phyloP scores from a whole-genome alignment of 2,113 vertebrate species.

The Anser brachyrhynchus region DNA sequence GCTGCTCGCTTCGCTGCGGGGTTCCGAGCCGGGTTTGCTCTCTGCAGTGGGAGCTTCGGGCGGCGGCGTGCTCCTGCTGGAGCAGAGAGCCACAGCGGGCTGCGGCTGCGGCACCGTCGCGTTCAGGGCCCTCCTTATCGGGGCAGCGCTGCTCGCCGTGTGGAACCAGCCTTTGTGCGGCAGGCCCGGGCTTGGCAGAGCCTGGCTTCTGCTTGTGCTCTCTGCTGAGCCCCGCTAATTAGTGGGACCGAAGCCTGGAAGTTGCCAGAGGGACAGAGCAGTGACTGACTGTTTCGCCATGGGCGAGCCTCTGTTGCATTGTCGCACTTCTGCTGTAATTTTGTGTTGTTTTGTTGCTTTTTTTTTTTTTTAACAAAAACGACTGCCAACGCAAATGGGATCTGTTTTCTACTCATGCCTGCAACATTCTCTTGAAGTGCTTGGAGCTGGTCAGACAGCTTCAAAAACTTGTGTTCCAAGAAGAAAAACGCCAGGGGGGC shows the following conservation, averaged over 20 bases:
- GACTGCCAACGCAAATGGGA: background rate
- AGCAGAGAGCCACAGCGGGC: background rate
- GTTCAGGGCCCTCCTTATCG: background rate
- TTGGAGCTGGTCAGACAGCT: background rate
- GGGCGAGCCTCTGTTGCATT: background rate
- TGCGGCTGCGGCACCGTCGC: background rate
- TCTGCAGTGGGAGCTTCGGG: background rate
- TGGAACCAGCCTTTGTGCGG: background rate
- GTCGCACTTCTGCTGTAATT: background rate
- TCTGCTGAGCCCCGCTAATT: background rate
- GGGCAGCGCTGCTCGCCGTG: rapidly evolving
- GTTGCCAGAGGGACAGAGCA: background rate
- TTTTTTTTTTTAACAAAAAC: background rate
- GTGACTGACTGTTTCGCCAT: background rate
- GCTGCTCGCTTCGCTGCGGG: background rate
- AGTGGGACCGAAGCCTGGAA: background rate
- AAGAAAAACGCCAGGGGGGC: background rate
- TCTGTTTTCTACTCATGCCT: background rate
- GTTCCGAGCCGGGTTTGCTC: background rate
- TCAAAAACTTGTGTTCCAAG: background rate
- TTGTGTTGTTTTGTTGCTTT: background rate
- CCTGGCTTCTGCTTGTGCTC: background rate
- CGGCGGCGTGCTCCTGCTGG: background rate
- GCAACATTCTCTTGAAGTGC: background rate
- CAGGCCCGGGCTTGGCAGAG: background rate